Base-by-base conservation (phyloP, 1,140 invertebrate genomes). In the Batillaria attramentaria region DNA sequence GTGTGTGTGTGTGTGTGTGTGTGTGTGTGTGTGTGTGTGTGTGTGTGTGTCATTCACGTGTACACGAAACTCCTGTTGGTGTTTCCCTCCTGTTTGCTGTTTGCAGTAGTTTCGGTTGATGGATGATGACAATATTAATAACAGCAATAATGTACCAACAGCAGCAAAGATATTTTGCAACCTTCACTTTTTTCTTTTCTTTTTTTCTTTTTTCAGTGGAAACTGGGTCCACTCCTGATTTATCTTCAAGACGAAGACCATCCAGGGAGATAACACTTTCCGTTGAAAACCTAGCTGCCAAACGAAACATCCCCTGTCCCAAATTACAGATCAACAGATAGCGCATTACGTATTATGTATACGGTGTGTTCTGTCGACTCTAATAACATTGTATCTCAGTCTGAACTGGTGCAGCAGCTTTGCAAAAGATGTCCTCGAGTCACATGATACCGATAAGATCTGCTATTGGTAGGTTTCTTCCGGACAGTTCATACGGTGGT, bases 311-410 rank as follows among this genome's bases (percentile, higher is more conserved):
- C 8, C 39, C 13, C 42, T 41, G 24, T 43, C 69, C 69, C 4
- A 72, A 72, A 42, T n/a, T 72, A 24, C 69, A 46, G 28, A 3
- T 72, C 37, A 72, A 72, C 69, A 43, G 69, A 72, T 72, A 72
- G 69, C 24, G 3, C n/a, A 31, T 24, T 24, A 37, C 10, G 24
- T 1, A 13, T n/a, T n/a, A n/a, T n/a, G n/a, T n/a, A n/a, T n/a
- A n/a, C n/a, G n/a, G n/a, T n/a, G n/a, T n/a, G n/a, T n/a, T n/a
- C n/a, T n/a, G n/a, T n/a, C n/a, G n/a, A n/a, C n/a, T n/a, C n/a
- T n/a, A n/a, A n/a, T n/a, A n/a, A n/a, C n/a, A n/a, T n/a, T n/a
- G n/a, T n/a, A n/a, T n/a, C n/a, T n/a, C n/a, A n/a, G n/a, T n/a
- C n/a, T n/a, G n/a, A n/a, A n/a, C n/a, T n/a, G n/a, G n/a, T n/a